Evolutionary conservation across 2,113 vertebrate genomes (phyloP), one percentile per base, ranked within the genome.

Genomic region (Hydropotes inermis): DNA sequence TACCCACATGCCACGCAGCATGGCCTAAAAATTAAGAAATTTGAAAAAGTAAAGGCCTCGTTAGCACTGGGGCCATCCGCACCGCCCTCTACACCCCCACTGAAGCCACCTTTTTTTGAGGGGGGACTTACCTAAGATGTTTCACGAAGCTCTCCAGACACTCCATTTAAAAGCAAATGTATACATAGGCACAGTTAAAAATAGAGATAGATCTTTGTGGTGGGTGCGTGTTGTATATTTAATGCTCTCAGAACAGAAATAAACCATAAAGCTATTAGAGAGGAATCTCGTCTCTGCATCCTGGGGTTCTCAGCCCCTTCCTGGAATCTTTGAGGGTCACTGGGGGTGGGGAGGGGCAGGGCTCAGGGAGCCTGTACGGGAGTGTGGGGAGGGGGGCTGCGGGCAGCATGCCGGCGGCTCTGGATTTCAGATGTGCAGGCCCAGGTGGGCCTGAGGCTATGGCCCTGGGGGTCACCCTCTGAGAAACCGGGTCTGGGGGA

Each of bases 301-400:
- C 25, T 16, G 25, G 13, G 67, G 43, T 64, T 89, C 89, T 61
- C 79, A 93, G 70, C 27, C n/a, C 70, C 85, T 92, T 36, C 85
- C n/a, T 16, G 33, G 78, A 67, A 6, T 43, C 85, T 45, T 21
- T 2, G 3, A 61, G 45, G 79, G 28, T 55, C 8, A 2, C 0
- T 27, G 70, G 2, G 7, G 21, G 19, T 36, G 33, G n/a, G 21
- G 78, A 33, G 78, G 45, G 9, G 43, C 36, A 19, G 21, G 15
- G 67, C n/a, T 70, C 67, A 6, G n/a, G 2, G 19, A 70, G n/a
- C 67, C 58, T 19, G 54, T 14, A 9, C 1, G 4, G 81, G 50
- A 70, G 39, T 0, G 0, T 2, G 16, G 39, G 10, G 14, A 39
- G 0, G 57, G 58, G 30, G 15, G 16, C 3, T 6, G 45, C 79